Conservation (phyloP, 2,888 invertebrate species). For the Apocheima hispidaria region DNA sequence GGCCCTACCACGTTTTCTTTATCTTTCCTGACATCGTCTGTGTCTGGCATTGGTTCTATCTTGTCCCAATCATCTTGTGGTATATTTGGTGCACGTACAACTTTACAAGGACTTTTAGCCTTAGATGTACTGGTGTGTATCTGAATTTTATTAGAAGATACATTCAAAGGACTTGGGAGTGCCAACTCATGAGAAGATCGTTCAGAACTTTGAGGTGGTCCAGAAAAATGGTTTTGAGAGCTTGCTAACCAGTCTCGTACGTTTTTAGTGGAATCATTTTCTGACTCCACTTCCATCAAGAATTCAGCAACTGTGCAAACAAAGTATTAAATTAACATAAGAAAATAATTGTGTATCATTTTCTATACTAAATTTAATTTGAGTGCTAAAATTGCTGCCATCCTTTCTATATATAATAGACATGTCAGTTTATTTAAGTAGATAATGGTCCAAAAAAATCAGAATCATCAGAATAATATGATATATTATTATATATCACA, state of each 20-base stretch:
- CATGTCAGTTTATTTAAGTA: no score
- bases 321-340: neutral
- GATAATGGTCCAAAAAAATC: no score
- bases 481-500: no score
- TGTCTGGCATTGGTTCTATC: conserved; percentile 70
- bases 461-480: no score
- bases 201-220: conserved; percentile 59
- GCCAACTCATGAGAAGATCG: conserved; percentile 56
- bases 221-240: conserved; percentile 78
- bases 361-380: neutral
- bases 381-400: neutral
- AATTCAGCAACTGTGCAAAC: conserved; percentile 69
- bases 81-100: conserved; percentile 52
- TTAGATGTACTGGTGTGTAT: conserved; percentile 62
- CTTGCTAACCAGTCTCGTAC: conserved; percentile 75
- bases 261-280: conserved; percentile 66
- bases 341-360: neutral
- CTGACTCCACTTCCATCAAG: conserved; percentile 52
- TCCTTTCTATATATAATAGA: neutral
- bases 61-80: conserved; percentile 79
- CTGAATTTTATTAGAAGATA: conserved; percentile 65
- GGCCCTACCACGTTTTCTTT: conserved; percentile 64
- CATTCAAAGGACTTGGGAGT: conserved; percentile 49
- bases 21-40: conserved; percentile 51
- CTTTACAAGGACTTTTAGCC: conserved; percentile 52